These are phyloP conservation scores for Leptopilina drosophilae DNA, from an alignment of 2,888 invertebrate genomes.

Conservation along the genomic window DNA sequence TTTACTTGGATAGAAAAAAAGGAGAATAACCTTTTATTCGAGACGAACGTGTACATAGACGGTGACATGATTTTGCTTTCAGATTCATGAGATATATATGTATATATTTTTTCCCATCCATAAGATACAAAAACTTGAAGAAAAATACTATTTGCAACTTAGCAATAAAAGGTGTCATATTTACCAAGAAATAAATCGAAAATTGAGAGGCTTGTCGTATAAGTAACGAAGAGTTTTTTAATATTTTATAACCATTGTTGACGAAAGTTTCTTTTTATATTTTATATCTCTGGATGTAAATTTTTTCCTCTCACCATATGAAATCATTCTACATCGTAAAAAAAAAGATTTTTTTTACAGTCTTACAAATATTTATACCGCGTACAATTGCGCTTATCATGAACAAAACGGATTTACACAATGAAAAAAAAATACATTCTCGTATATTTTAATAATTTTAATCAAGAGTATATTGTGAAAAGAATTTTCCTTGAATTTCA, in stretches of 20 bases:
- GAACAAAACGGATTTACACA: too few species aligned
- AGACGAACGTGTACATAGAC: neutral
- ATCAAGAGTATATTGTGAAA: too few species aligned
- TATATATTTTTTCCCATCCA: neutral
- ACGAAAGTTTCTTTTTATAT: neutral
- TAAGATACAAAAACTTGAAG: neutral
- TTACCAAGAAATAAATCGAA: conserved; percentile 1
- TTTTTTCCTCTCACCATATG: too few species aligned
- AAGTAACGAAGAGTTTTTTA: neutral
- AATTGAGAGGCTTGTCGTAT: neutral
- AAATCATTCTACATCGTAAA: too few species aligned
- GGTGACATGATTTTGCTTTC: conserved; percentile 11
- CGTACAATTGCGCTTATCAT: too few species aligned
- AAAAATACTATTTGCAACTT: neutral
- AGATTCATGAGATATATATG: neutral
- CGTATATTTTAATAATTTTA: too few species aligned
- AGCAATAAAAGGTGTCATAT: neutral
- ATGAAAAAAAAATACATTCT: too few species aligned
- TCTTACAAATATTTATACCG: too few species aligned
- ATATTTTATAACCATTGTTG: conserved; percentile 11
- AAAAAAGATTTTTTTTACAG: too few species aligned
- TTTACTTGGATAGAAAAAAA: neutral
- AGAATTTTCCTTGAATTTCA: too few species aligned
- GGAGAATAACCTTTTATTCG: conserved; percentile 2
- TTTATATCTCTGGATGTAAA: neutral